Base-by-base conservation (phyloP, 2,113 vertebrate genomes). In the Mustela lutreola region DNA sequence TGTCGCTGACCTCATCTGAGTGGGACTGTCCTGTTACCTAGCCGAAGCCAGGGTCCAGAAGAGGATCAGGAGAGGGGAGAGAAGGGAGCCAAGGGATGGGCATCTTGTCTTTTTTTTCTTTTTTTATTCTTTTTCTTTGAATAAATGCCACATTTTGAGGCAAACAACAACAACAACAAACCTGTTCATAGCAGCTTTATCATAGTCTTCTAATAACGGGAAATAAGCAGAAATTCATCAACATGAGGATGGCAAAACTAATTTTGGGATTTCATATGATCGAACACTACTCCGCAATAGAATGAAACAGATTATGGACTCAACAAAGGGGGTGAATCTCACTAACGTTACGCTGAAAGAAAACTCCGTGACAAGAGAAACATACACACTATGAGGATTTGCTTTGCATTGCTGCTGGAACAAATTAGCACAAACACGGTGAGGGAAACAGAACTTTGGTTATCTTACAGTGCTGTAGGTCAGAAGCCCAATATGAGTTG, bases 1-100 rank as follows among this genome's bases (percentile, higher is more conserved):
- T 28, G 14, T 76, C 4, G 42, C 42, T 45, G 42, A 99, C 97
- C 99, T 99, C 73, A 99, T 99, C 98, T 99, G 96, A 98, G 39
- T 45, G 73, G 79, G 75, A 79, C 53, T 83, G 83, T 88, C 87
- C 86, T 96, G 71, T 73, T 60, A 22, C 45, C 63, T 71, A 80
- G 60, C 65, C 70, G 73, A 18, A 71, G 75, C 88, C 79, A 33
- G 78, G 65, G 83, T 88, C 92, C 82, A 76, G 26, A 91, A 65
- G 82, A 95, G 60, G 67, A 97, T 83, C 94, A 95, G 93, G 87
- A 94, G 53, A 45, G 96, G 90, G 96, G 95, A 91, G 76, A 93
- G 96, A 79, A 93, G 95, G 96, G 91, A 96, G 91, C 73, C 83
- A 86, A 97, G 91, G 96, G 96, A 97, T 97, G 97, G 96, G 87